phyloP scores from a whole-genome alignment of 2,113 vertebrate genomes.

The Tamias sibiricus region DNA sequence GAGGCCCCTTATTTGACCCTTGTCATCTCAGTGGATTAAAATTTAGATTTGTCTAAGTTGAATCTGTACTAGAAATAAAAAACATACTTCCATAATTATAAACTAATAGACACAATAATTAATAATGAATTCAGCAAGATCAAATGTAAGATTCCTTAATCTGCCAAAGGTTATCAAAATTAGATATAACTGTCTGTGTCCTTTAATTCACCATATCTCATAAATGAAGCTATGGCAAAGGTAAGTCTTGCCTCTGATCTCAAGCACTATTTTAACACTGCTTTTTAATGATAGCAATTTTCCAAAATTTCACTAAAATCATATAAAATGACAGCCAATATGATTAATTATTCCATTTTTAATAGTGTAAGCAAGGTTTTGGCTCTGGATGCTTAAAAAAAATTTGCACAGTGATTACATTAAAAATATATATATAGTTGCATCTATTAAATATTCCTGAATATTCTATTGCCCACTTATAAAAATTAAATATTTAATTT shows the following conservation, averaged over 20 bases:
- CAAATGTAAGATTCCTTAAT: neutral
- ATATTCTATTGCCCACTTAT: neutral
- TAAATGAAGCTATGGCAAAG: neutral
- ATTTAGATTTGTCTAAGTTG: neutral
- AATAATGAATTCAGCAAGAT: neutral
- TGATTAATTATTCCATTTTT: conserved; percentile 40
- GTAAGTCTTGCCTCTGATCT: neutral
- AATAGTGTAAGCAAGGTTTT: conserved; percentile 21
- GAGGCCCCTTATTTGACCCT: neutral
- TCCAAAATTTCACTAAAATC: conserved; percentile 39
- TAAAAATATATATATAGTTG: neutral
- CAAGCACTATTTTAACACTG: conserved; percentile 17
- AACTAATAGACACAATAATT: neutral
- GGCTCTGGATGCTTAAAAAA: neutral
- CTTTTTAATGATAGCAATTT: neutral
- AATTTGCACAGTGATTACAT: neutral
- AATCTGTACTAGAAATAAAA: neutral
- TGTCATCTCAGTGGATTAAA: neutral
- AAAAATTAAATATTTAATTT: conserved; percentile 53
- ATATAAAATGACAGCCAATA: neutral
- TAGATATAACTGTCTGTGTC: neutral
- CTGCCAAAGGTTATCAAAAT: neutral
- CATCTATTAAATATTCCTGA: conserved; percentile 49
- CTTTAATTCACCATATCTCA: neutral
- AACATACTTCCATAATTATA: neutral